Evolutionary conservation across 2,888 invertebrate species (phyloP), one percentile per base, ranked within the genome.

Genomic region (Sesia apiformis): DNA sequence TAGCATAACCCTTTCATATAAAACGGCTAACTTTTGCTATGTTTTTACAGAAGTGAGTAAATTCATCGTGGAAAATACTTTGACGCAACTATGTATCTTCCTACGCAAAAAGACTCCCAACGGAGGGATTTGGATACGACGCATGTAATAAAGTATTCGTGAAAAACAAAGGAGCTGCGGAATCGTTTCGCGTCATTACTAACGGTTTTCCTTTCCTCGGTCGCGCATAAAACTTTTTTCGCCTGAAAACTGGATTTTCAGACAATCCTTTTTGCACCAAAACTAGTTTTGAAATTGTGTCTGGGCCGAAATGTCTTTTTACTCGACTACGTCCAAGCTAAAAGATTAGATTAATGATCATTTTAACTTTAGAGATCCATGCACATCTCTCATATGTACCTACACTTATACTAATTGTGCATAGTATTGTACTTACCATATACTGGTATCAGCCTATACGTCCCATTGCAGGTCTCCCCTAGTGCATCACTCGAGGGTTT

Each of bases 81-180:
- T 60, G 55, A 59, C 53, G 62, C 59, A 39, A 50, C 50, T 50
- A 38, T 7, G 50, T 50, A 50, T 50, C 50, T 38, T 39, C 39
- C 38, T 38, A 50, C 39, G 38, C 38, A 50, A 38, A 50, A 50
- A 50, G 50, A 43, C 55, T 65, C 67, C 65, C 70, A 56, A 49
- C 39, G 66, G 65, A 55, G 57, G 58, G 57, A 67, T 71, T 67
- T 64, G 61, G 59, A 60, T 61, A 55, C 54, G 54, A 61, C 60
- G 54, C 49, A 4, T 51, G 51, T 49, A 54, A 57, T 56, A 57
- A 60, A 58, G 58, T 56, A 59, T 62, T 60, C 58, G 57, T 58
- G 53, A 55, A 52, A 58, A 55, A 60, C 50, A 50, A 57, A 54
- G 51, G 51, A 56, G 57, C 56, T 52, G 55, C 55, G 51, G 59